Evolutionary conservation across 2,888 invertebrate species (phyloP).

Genomic region (Aspidiotus destructor): DNA sequence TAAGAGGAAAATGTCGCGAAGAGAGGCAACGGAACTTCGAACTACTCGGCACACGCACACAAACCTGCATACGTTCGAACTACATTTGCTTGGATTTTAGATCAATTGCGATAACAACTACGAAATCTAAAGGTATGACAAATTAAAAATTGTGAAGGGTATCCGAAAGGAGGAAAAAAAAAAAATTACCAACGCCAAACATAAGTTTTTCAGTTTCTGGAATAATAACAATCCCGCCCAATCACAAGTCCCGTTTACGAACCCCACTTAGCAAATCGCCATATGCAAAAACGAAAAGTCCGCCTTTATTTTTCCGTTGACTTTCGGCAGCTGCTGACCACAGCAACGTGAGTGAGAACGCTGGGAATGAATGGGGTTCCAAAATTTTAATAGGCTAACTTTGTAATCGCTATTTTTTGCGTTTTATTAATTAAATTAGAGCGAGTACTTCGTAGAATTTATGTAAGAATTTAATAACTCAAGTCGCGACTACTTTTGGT

Average conservation of each 20-base stretch:
- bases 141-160: too few species aligned
- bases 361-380: too few species aligned
- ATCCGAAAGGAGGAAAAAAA: neutral
- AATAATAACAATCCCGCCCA: slow-evolving; percentile 1
- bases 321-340: neutral
- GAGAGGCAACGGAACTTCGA: neutral
- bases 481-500: too few species aligned
- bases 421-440: too few species aligned
- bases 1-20: neutral
- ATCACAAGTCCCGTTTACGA: neutral
- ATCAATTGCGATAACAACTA: too few species aligned
- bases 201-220: neutral
- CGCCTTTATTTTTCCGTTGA: slow-evolving; percentile 2
- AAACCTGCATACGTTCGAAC: neutral
- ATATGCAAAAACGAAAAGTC: slow-evolving; percentile 1
- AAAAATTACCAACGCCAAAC: slow-evolving; percentile 1
- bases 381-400: too few species aligned
- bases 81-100: neutral
- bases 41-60: neutral
- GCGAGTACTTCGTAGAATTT: too few species aligned
- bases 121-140: too few species aligned
- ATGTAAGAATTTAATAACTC: too few species aligned
- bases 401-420: too few species aligned
- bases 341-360: too few species aligned
- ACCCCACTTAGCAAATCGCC: neutral